Base-by-base conservation (phyloP, 2,797 vertebrate genomes). In the Siniperca undulata region DNA sequence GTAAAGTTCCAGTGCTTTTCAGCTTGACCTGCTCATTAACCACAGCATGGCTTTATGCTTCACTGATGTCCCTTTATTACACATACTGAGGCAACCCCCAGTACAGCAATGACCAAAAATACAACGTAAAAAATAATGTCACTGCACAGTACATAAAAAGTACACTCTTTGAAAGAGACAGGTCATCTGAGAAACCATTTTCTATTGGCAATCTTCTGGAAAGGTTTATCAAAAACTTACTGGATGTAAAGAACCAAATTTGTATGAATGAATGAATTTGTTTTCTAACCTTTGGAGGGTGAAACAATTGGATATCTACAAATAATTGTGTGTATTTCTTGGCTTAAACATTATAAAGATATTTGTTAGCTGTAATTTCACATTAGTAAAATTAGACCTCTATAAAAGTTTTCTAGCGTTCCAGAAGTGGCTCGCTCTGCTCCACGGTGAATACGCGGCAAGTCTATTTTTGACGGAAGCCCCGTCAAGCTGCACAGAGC, bases 1-100 rank as follows among this genome's bases (percentile, higher is more conserved):
- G 24, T 65, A 53, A 46, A 71, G 12, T 34, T 58, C 5, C 9
- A 34, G 24, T 11, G n/a, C 13, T 60, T 52, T 64, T 27, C 42
- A 67, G 22, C 7, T 36, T 42, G 48, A 74, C 52, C 78, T 77
- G 68, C 75, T 84, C 59, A 70, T 74, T 74, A 74, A 68, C 50
- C 58, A 46, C 50, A 27, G 36, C 27, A 20, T 27, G 55, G 9
- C 17, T 64, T n/a, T 19, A 3, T 70, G 64, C 62, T 73, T 62
- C 52, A 50, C 27, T 27, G 38, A 40, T 13, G 16, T 11, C 20
- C 11, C 5, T 62, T 62, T 55, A 56, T 50, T 50, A 73, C 27
- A 73, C 19, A 77, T 4, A n/a, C 14, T 1, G 5, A 22, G 38
- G 11, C 9, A 53, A 24, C 10, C 36, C 22, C 10, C 50, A 68